phyloP scores from a whole-genome alignment of 2,888 invertebrate species.

The Homarus gammarus region DNA sequence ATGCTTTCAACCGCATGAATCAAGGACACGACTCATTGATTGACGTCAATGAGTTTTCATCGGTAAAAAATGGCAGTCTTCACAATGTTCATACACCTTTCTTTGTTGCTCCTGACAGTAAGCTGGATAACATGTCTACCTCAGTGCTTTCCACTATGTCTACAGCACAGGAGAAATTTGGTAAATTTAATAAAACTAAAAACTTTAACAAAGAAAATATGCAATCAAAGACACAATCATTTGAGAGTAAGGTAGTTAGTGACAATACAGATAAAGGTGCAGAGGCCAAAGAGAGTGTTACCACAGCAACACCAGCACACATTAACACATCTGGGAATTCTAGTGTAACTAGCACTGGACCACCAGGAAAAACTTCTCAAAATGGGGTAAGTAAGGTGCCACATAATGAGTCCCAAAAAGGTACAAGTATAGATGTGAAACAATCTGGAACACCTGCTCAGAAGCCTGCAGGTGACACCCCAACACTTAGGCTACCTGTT shows the following conservation, averaged over 20 bases:
- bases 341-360: background rate
- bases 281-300: background rate
- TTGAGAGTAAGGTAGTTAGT: background rate
- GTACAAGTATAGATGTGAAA: background rate
- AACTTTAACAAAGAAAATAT: background rate
- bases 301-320: background rate
- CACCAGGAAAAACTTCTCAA: background rate
- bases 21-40: conserved; percentile 41
- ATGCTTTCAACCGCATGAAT: conserved; percentile 75
- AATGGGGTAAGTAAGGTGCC: background rate
- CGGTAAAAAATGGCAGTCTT: conserved; percentile 39
- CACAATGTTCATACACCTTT: background rate
- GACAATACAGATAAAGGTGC: background rate
- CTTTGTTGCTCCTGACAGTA: background rate
- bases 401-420: background rate
- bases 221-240: background rate
- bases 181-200: background rate
- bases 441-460: background rate
- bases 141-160: background rate
- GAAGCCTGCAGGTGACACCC: background rate
- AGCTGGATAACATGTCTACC: background rate
- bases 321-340: background rate
- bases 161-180: background rate
- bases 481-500: background rate
- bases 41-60: conserved; percentile 59